These are phyloP conservation scores for Oxycera nigricornis DNA, from an alignment of 2,888 invertebrate species.

Conservation along the genomic window DNA sequence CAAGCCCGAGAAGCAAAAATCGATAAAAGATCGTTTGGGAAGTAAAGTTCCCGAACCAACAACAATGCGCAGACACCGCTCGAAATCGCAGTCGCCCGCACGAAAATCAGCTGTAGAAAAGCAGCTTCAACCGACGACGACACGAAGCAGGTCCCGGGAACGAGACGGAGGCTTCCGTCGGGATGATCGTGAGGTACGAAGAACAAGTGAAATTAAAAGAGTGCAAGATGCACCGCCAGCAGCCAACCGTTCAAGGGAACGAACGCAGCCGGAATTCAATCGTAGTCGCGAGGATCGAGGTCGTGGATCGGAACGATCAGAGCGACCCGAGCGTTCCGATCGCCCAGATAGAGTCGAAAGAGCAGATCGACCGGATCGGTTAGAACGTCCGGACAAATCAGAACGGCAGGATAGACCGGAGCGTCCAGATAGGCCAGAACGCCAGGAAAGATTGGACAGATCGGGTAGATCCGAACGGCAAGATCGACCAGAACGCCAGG, in stretches of 20 bases:
- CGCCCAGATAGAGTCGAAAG: too few species aligned
- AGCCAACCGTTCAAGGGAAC: conserved; percentile 49
- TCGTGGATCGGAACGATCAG: conserved; percentile 46
- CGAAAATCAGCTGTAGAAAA: conserved; percentile 44
- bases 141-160: conserved; percentile 41
- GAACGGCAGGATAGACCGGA: too few species aligned
- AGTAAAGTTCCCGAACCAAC: conserved; percentile 57
- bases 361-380: too few species aligned
- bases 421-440: too few species aligned
- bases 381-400: too few species aligned
- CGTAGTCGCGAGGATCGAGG: conserved; percentile 50
- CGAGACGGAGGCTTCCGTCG: neutral
- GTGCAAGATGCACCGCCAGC: conserved; percentile 50
- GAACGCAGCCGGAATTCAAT: conserved; percentile 1
- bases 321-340: too few species aligned
- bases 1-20: conserved; percentile 63
- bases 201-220: conserved; percentile 39
- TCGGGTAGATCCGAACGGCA: too few species aligned
- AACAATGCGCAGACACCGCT: conserved; percentile 47
- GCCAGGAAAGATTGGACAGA: too few species aligned
- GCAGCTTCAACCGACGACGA: conserved; percentile 5
- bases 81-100: conserved; percentile 48
- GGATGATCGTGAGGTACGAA: conserved; percentile 21
- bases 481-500: too few species aligned
- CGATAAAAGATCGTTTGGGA: conserved; percentile 81